These are phyloP conservation scores for Hoplostethus atlanticus DNA, from an alignment of 2,797 vertebrate species.

Conservation along the genomic window DNA sequence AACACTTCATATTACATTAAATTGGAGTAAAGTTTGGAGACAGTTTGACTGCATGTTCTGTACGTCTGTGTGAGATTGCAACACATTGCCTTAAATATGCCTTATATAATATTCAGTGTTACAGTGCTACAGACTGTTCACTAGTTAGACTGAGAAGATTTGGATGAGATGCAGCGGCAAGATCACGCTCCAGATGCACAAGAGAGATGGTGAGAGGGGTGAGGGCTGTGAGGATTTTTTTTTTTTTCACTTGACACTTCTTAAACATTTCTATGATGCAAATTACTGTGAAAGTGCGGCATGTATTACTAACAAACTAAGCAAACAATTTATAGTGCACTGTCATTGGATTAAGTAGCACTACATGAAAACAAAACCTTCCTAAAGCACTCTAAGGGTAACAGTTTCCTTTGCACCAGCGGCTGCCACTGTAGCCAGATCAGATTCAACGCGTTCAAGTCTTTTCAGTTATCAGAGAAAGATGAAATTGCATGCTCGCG, in stretches of 20 bases:
- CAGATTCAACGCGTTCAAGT: slow-evolving; percentile 31
- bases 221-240: slow-evolving; percentile 30
- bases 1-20: not conserved
- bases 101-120: not conserved
- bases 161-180: slow-evolving; percentile 22
- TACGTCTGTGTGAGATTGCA: not conserved
- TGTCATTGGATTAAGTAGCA: slow-evolving; percentile 14
- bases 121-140: slow-evolving; percentile 6
- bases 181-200: slow-evolving; percentile 13
- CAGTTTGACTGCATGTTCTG: not conserved
- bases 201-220: slow-evolving; percentile 30
- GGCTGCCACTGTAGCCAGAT: slow-evolving; percentile 27
- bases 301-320: slow-evolving; percentile 8
- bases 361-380: slow-evolving; percentile 25
- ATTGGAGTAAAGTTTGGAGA: not conserved
- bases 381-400: slow-evolving; percentile 10
- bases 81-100: not conserved
- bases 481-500: slow-evolving; percentile 45
- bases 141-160: slow-evolving; percentile 31
- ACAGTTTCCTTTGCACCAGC: slow-evolving; percentile 20
- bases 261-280: slow-evolving; percentile 24
- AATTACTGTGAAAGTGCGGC: not conserved
- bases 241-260: slow-evolving; percentile 41
- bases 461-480: slow-evolving; percentile 49
- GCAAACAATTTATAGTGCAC: not conserved